Percentiles rank a stretch among this genome's conserved stretches.
Evolutionary conservation across 2,113 vertebrate genomes (phyloP).

Genomic region (Galeopterus variegatus): DNA sequence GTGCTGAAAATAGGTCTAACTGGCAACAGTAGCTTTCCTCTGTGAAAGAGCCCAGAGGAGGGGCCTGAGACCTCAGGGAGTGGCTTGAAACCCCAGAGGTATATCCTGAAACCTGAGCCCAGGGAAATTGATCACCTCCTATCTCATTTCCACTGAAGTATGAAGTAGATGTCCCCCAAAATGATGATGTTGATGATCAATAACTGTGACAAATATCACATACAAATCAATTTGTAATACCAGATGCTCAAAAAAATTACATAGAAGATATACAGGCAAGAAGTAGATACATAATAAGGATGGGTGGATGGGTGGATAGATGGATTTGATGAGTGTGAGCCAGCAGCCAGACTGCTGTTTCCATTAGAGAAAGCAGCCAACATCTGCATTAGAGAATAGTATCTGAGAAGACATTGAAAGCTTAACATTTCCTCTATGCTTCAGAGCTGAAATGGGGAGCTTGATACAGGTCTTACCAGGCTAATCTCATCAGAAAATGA

Average conservation of each 20-base stretch:
- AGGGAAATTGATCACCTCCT: no score
- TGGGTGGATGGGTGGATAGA: not conserved
- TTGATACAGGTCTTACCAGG: not conserved
- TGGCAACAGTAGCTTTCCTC: no score
- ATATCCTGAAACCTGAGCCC: no score
- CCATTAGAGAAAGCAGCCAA: not conserved
- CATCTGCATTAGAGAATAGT: not conserved
- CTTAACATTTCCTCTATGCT: not conserved
- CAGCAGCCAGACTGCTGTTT: not conserved
- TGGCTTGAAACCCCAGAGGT: no score
- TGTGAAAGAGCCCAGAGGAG: no score
- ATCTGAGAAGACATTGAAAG: not conserved
- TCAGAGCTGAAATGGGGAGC: not conserved
- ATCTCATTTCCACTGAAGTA: not conserved
- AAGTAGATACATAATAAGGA: not conserved
- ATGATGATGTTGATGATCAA: not conserved
- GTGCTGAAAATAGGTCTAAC: no score
- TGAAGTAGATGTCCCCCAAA: not conserved
- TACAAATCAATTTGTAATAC: constrained; percentile 3
- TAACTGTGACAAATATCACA: constrained; percentile 18
- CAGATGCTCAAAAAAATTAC: not conserved
- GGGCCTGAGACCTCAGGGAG: no score
- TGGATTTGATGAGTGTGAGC: not conserved
- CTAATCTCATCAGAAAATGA: not conserved
- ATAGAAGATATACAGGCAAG: not conserved